Base-by-base conservation (phyloP, 2,113 vertebrate genomes). In the Bubo bubo region DNA sequence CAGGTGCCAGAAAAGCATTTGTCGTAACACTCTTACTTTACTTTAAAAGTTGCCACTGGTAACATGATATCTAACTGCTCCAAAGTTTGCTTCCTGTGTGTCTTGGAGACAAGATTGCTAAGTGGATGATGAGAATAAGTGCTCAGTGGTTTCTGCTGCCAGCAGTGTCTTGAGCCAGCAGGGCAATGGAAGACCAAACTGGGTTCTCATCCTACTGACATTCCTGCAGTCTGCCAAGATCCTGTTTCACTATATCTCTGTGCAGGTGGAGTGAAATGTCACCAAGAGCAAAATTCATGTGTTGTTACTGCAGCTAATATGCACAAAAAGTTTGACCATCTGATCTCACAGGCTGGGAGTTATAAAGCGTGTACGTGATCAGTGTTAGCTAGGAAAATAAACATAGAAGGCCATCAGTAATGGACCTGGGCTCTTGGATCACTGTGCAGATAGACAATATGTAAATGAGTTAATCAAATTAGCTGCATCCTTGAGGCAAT, bases 291-390 rank as follows among this genome's bases (percentile, higher is more conserved):
- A 64, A 39, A 80, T 62, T 90, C 3, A 35, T 21, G 14, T 79
- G 12, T 55, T 1, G 0, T 60, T 88, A 23, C 56, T 76, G 53
- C 18, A 27, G 41, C 23, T 80, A 49, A 55, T 49, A 35, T 43
- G 34, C 8, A 23, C 28, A 45, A n/a, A 55, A 88, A 53, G n/a
- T 45, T 86, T 67, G 39, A 72, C 53, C 20, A 16, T 62, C 53
- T 39, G 24, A 41, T 67, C 37, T 89, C 37, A 11, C 1, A 1
- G 55, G 18, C 58, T 55, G 49, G 4, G 10, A 72, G 9, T 64
- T 73, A 82, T 1, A 20, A 83, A 62, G 35, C 35, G 11, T 1
- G 1, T 32, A 10, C 0, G 0, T 47, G 49, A 14, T 71, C 1
- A 0, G 17, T 52, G 16, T 67, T 81, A 75, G 52, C 58, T 77